Evolutionary conservation across 2,888 invertebrate species (phyloP), one percentile per base, ranked within the genome.

Genomic region (Helleia helle): DNA sequence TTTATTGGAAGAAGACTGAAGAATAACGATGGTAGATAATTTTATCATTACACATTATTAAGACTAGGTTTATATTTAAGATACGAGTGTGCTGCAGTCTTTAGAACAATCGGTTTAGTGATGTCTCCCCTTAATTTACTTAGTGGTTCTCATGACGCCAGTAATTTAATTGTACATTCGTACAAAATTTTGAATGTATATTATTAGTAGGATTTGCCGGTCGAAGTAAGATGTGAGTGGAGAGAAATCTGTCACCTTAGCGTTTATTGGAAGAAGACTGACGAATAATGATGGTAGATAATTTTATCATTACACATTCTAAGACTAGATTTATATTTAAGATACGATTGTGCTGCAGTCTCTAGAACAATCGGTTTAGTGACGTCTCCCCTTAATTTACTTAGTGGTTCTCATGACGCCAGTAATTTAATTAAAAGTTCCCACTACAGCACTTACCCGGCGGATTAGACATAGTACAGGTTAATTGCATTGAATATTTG

Each of bases 151-250:
- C 46, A 50, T 50, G 43, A 48, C 51, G 49, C 37, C 38, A 31
- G 44, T 56, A 58, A 62, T 57, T 60, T 49, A 56, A 62, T 62
- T 62, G n/a, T n/a, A n/a, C n/a, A n/a, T n/a, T n/a, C n/a, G n/a
- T n/a, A n/a, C n/a, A n/a, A n/a, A n/a, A n/a, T n/a, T n/a, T n/a
- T n/a, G n/a, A n/a, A n/a, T n/a, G n/a, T n/a, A 59, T n/a, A n/a
- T n/a, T n/a, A n/a, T n/a, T n/a, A n/a, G n/a, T n/a, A n/a, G n/a
- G n/a, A n/a, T n/a, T n/a, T n/a, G n/a, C n/a, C n/a, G n/a, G n/a
- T n/a, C n/a, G n/a, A n/a, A n/a, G n/a, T n/a, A n/a, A n/a, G n/a
- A n/a, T n/a, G n/a, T 18, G 18, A 18, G 6, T 3, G 3, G 18
- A 4, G 6, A 18, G 18, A 18, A 3, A 3, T 18, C 18, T 18